Conservation (phyloP, 2,888 invertebrate species). For the Melangyna quadrimaculata region DNA sequence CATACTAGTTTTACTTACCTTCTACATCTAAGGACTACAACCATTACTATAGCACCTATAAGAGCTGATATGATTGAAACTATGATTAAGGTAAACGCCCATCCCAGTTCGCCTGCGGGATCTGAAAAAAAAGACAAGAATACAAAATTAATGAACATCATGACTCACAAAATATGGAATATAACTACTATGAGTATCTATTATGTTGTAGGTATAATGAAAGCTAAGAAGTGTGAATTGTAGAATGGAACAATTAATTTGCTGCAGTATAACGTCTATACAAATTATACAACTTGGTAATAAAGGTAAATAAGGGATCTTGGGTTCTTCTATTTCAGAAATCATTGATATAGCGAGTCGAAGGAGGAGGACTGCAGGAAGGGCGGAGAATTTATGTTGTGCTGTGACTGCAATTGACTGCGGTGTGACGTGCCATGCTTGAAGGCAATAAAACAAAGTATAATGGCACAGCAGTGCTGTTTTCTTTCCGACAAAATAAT, state of each 20-base stretch:
- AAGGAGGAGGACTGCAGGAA: background rate
- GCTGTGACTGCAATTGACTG: slow-evolving; percentile 50
- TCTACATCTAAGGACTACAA: slow-evolving; percentile 86
- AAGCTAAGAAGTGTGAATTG: slow-evolving; percentile 52
- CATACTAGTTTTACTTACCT: slow-evolving; percentile 77
- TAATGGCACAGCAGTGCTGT: slow-evolving; percentile 25
- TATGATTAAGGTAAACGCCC: slow-evolving; percentile 87
- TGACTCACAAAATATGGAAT: slow-evolving; percentile 57
- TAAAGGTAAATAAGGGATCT: slow-evolving; percentile 44
- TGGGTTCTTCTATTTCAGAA: background rate
- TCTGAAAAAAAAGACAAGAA: slow-evolving; percentile 77
- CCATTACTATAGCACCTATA: slow-evolving; percentile 88
- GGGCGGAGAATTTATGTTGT: slow-evolving; percentile 39
- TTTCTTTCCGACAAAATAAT: slow-evolving; percentile 46
- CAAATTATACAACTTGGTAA: slow-evolving; percentile 15
- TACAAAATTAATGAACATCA: slow-evolving; percentile 6
- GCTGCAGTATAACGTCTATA: slow-evolving; percentile 40
- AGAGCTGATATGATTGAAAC: slow-evolving; percentile 87
- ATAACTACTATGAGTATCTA: background rate
- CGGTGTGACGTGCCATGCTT: slow-evolving; percentile 56
- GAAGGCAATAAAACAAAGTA: slow-evolving; percentile 56
- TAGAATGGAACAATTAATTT: slow-evolving; percentile 62
- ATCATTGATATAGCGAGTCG: background rate
- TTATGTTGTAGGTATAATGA: background rate
- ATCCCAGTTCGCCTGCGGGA: slow-evolving; percentile 81